Conservation (phyloP, 2,888 invertebrate genomes). For the Eremobia ochroleuca region DNA sequence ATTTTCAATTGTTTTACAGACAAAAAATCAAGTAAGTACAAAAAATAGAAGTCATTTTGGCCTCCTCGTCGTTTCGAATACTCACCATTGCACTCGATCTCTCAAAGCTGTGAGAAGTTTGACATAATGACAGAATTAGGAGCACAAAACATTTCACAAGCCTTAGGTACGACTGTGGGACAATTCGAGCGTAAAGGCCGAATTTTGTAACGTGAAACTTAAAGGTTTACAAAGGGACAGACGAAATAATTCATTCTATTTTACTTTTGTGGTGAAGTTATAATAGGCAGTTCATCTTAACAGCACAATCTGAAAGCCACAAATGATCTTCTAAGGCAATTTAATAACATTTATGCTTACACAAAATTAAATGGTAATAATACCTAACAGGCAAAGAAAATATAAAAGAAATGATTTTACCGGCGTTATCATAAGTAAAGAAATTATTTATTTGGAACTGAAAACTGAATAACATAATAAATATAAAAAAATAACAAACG, state of each 20-base stretch:
- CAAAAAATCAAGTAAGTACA: slow-evolving; percentile 20
- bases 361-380: background rate
- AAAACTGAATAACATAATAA: background rate
- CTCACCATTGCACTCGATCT: slow-evolving; percentile 41
- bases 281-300: background rate
- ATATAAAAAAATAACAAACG: too few species aligned
- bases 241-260: slow-evolving; percentile 26
- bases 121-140: slow-evolving; percentile 54
- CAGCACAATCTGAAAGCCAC: background rate
- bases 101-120: slow-evolving; percentile 51
- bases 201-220: slow-evolving; percentile 56
- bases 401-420: background rate
- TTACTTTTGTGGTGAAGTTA: background rate
- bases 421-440: background rate
- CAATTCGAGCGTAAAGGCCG: slow-evolving; percentile 59
- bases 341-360: background rate
- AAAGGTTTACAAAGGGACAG: slow-evolving; percentile 45
- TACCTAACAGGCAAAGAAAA: background rate
- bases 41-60: slow-evolving; percentile 4
- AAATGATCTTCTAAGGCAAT: slow-evolving; percentile 4
- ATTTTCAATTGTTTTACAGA: slow-evolving; percentile 5
- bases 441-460: background rate
- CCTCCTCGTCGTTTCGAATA: slow-evolving; percentile 23
- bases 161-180: slow-evolving; percentile 29
- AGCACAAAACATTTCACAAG: slow-evolving; percentile 56